Conservation (phyloP, 1,140 invertebrate genomes). For the Drosophila triauraria region DNA sequence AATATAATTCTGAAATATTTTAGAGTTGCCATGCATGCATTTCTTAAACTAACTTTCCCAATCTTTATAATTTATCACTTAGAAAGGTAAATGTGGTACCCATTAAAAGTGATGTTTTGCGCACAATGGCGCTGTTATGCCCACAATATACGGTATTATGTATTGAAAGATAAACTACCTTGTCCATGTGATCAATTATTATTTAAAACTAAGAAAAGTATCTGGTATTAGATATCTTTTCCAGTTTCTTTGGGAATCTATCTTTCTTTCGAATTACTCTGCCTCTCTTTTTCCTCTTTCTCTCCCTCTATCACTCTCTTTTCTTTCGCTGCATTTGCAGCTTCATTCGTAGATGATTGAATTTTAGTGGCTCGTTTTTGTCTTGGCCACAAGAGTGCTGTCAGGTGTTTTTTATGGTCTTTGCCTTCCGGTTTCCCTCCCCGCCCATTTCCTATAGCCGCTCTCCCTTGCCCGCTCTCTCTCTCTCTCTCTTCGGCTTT, state of each 20-base stretch:
- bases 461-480: background rate
- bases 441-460: background rate
- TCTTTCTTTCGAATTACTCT: background rate
- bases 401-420: slow-evolving; percentile 53
- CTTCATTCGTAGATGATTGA: slow-evolving; percentile 44
- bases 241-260: too few relatives aligned
- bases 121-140: background rate
- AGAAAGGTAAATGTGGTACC: background rate
- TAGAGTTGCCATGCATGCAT: background rate
- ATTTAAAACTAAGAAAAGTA: too few relatives aligned
- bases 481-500: background rate
- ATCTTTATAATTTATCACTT: background rate
- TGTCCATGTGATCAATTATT: background rate
- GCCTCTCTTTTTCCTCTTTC: too few relatives aligned
- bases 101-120: background rate
- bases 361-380: slow-evolving; percentile 47
- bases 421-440: slow-evolving; percentile 23
- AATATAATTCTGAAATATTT: too few relatives aligned
- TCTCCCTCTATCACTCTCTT: background rate
- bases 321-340: slow-evolving; percentile 23
- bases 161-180: background rate
- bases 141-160: background rate
- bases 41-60: background rate
- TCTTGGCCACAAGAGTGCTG: slow-evolving; percentile 47
- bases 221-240: background rate